These are phyloP conservation scores for Ailurus styani DNA, from an alignment of 2,113 vertebrate genomes.

Conservation along the genomic window DNA sequence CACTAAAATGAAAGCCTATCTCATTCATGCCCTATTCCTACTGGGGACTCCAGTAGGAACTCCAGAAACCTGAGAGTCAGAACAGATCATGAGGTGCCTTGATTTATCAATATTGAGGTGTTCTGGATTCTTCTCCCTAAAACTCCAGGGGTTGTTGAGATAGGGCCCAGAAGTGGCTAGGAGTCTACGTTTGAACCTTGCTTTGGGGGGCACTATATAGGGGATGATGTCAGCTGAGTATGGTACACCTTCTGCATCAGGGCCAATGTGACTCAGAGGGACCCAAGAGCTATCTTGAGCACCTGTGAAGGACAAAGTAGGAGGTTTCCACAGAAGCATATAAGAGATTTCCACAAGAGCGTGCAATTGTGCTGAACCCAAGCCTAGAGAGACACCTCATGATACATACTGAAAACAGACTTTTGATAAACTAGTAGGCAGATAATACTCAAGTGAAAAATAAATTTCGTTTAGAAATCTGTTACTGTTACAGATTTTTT, in stretches of 20 bases:
- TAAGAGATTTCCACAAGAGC: background rate
- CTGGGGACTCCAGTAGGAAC: background rate
- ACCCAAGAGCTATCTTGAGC: background rate
- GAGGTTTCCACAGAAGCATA: background rate
- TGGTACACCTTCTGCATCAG: background rate
- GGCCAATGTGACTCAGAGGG: background rate
- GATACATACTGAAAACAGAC: background rate
- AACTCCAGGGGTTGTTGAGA: background rate
- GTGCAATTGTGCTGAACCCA: background rate
- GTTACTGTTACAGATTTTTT: background rate
- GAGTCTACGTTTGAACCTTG: background rate
- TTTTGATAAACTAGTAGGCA: background rate
- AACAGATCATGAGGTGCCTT: background rate
- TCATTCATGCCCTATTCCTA: background rate
- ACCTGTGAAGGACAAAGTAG: background rate
- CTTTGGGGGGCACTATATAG: background rate
- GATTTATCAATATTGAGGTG: background rate
- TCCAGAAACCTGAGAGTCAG: background rate
- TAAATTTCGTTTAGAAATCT: background rate
- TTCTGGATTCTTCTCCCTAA: background rate
- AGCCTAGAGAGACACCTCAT: background rate
- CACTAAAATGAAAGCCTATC: background rate
- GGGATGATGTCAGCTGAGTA: background rate
- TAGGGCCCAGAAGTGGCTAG: background rate
- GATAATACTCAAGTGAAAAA: background rate